Conservation (phyloP, 2,888 invertebrate species). For the Sympetrum striolatum region DNA sequence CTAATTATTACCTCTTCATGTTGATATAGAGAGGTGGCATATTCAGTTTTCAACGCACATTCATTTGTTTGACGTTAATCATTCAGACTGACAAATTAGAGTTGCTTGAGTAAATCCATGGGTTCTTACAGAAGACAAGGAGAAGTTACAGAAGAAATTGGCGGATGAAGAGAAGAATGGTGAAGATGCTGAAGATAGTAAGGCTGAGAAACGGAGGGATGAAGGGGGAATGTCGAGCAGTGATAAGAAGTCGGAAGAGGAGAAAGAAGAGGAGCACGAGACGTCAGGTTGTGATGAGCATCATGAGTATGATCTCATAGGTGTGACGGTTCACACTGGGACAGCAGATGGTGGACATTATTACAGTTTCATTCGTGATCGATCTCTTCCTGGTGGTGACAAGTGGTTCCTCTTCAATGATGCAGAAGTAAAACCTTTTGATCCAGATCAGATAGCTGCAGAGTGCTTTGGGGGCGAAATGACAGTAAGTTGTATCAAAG, state of each 20-base stretch:
- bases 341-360: constrained; percentile 98
- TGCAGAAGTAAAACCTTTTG: constrained; percentile 93
- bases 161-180: constrained; percentile 50
- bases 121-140: constrained; percentile 66
- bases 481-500: constrained; percentile 69
- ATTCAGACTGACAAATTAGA: too few species aligned
- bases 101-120: too few species aligned
- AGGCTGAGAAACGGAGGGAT: neutral
- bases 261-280: constrained; percentile 54
- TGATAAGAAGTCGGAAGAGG: constrained; percentile 48
- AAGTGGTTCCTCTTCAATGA: constrained; percentile 94
- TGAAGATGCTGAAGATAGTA: neutral
- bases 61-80: too few species aligned
- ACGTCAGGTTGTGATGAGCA: constrained; percentile 71
- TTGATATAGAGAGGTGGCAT: too few species aligned
- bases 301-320: constrained; percentile 78
- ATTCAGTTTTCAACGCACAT: too few species aligned
- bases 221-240: neutral
- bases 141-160: constrained; percentile 61
- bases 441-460: constrained; percentile 91
- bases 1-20: too few species aligned
- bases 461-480: constrained; percentile 98
- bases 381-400: constrained; percentile 74
- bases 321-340: constrained; percentile 97
- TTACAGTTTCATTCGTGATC: constrained; percentile 92